phyloP scores from a whole-genome alignment of 2,113 vertebrate genomes.

The Entomyzon cyanotis region DNA sequence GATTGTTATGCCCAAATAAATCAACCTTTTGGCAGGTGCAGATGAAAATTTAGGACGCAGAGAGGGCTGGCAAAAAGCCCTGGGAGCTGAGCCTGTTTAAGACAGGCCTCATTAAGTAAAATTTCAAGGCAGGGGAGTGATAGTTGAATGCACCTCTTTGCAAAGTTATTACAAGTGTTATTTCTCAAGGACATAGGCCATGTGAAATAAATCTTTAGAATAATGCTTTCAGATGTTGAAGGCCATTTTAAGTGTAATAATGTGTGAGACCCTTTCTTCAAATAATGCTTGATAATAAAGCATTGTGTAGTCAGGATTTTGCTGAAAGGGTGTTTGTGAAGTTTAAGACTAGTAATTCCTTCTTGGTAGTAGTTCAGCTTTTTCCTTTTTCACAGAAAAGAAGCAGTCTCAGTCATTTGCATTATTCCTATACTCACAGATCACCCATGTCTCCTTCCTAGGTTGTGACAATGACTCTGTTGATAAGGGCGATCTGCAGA shows the following conservation, averaged over 20 bases:
- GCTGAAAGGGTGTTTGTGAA: not conserved
- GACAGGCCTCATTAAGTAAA: conserved; percentile 35
- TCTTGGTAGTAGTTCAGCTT: not conserved
- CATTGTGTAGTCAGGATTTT: not conserved
- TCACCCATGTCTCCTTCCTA: not conserved
- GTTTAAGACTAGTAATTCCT: not conserved
- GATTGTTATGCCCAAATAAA: not conserved
- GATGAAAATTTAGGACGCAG: not conserved
- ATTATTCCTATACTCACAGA: not conserved
- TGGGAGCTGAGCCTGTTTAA: not conserved
- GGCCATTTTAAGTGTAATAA: not conserved
- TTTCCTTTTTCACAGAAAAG: not conserved
- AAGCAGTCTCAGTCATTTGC: not conserved
- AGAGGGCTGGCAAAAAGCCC: conserved; percentile 14
- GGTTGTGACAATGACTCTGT: not conserved
- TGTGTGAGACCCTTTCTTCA: not conserved
- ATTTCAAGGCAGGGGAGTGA: not conserved
- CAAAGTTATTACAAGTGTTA: not conserved
- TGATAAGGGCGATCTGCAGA: not conserved
- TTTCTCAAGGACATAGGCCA: not conserved
- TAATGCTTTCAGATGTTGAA: not conserved
- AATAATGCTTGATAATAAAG: not conserved
- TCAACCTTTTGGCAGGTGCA: not conserved
- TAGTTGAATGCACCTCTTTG: not conserved
- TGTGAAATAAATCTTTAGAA: not conserved